These are phyloP conservation scores for Nasonia giraulti DNA, from an alignment of 1,140 invertebrate genomes.

Conservation along the genomic window DNA sequence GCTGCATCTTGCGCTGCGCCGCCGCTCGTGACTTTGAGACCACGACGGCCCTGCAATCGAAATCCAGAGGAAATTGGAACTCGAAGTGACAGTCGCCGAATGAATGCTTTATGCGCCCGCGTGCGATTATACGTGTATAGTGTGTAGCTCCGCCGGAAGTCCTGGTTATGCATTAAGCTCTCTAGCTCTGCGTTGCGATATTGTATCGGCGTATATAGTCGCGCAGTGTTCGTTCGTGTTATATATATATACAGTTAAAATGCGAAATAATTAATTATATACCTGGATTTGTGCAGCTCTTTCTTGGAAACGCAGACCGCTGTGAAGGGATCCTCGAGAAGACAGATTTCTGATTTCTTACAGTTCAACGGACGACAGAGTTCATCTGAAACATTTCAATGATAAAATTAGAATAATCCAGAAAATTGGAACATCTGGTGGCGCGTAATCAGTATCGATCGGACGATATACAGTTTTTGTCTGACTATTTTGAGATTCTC, in stretches of 20 bases:
- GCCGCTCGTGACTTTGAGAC: conserved; percentile 79
- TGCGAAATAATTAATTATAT: no score
- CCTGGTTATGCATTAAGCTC: not conserved
- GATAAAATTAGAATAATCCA: not conserved
- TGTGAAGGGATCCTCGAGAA: conserved; percentile 89
- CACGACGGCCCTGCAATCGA: conserved; percentile 77
- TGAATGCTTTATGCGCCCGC: not conserved
- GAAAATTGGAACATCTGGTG: no score
- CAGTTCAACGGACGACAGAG: conserved; percentile 90
- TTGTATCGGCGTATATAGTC: no score
- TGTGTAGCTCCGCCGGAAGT: not conserved
- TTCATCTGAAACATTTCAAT: conserved; percentile 79
- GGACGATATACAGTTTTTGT: no score
- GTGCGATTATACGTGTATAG: no score
- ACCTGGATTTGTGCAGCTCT: conserved; percentile 89
- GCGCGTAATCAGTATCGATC: no score
- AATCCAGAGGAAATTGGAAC: conserved; percentile 37
- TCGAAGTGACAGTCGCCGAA: not conserved
- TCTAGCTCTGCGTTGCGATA: no score
- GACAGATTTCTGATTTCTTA: conserved; percentile 90
- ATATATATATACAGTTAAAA: no score
- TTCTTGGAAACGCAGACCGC: conserved; percentile 91
- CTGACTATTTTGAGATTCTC: no score
- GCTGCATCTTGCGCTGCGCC: conserved; percentile 71
- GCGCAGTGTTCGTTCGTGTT: no score